Evolutionary conservation across 2,888 invertebrate genomes (phyloP).

Genomic region (Pherbina coryleti): DNA sequence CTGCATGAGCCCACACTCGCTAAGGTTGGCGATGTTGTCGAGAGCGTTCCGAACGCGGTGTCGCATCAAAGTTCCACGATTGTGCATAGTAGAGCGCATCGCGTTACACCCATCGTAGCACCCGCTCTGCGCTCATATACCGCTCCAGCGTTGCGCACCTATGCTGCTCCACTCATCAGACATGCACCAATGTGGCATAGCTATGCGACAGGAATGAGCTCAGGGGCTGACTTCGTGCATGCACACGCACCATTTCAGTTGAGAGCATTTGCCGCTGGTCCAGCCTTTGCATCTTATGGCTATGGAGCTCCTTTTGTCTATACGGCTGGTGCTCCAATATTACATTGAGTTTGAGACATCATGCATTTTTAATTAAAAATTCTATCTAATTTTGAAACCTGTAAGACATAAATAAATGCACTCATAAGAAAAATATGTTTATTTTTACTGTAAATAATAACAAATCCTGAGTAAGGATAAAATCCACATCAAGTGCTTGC

Average conservation of each 20-base stretch:
- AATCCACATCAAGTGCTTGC: too few relatives aligned
- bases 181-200: not conserved
- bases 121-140: slow-evolving; percentile 52
- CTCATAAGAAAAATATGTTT: not conserved
- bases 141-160: slow-evolving; percentile 1
- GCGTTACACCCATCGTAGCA: slow-evolving; percentile 57
- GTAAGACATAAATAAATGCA: not conserved
- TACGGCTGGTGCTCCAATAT: not conserved
- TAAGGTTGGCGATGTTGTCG: slow-evolving; percentile 45
- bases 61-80: slow-evolving; percentile 72
- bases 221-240: not conserved
- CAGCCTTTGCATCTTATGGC: not conserved
- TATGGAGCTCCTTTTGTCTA: not conserved
- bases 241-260: slow-evolving; percentile 10
- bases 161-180: not conserved
- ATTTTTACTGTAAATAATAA: not conserved
- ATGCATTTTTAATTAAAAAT: too few relatives aligned
- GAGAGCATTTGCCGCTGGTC: not conserved
- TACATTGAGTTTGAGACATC: too few relatives aligned
- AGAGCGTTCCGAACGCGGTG: slow-evolving; percentile 54
- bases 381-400: not conserved
- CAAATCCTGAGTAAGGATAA: too few relatives aligned
- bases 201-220: not conserved
- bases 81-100: slow-evolving; percentile 67
- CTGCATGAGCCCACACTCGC: slow-evolving; percentile 52